phyloP scores from a whole-genome alignment of 2,113 vertebrate species.

The Megaptera novaeangliae region DNA sequence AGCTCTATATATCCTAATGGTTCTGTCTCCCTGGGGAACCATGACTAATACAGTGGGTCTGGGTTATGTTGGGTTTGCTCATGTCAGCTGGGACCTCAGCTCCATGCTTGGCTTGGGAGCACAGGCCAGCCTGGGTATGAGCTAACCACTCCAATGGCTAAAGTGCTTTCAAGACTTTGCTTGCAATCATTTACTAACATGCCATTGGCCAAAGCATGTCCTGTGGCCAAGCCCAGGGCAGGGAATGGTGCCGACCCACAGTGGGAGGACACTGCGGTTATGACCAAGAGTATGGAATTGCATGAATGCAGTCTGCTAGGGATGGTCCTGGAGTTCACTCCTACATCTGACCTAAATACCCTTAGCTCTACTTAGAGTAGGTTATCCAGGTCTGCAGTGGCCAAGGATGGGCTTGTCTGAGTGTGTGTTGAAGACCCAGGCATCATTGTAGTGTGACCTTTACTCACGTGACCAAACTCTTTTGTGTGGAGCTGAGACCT shows the following conservation, averaged over 20 bases:
- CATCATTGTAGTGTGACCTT: accelerated
- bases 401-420: not conserved
- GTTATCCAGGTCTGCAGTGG: not conserved
- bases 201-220: accelerated
- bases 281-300: accelerated
- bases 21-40: not conserved
- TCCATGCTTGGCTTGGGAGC: not conserved
- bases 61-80: not conserved
- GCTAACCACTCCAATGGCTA: no score
- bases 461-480: not conserved
- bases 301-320: accelerated
- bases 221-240: not conserved
- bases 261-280: accelerated
- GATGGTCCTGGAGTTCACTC: not conserved
- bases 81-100: not conserved
- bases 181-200: not conserved
- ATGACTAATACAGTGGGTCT: not conserved
- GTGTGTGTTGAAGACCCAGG: not conserved
- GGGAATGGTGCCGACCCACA: accelerated
- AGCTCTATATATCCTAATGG: accelerated
- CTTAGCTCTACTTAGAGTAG: not conserved
- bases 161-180: not conserved
- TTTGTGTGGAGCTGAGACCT: not conserved
- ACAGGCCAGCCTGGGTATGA: not conserved
- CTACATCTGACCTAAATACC: not conserved